Evolutionary conservation across 2,888 invertebrate genomes (phyloP), one percentile per base, ranked within the genome.

Genomic region (Morinoia aosen): DNA sequence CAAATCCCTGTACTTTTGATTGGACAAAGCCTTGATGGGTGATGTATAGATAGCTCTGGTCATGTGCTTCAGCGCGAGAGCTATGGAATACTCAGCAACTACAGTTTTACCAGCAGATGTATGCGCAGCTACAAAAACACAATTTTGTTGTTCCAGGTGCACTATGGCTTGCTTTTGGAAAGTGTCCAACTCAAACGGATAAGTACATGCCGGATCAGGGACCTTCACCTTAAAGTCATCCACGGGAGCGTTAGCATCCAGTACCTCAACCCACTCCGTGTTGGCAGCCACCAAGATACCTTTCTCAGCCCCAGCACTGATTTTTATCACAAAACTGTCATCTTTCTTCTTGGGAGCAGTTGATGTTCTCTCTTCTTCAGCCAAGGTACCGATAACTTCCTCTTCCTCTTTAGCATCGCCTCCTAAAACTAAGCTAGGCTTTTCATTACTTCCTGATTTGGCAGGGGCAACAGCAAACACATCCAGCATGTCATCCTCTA

Each of bases 71-170:
- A 98, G 98, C 0, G 99, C 99, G 97, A 99, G 98, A 0, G 99
- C 99, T 97, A 99, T 99, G 0, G 99, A 99, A 97, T 99, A 99
- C 97, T 99, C 99, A 0, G 99, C 99, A 0, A 99, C 99, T 0
- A 99, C 99, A 0, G 99, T 99, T 97, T 99, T 99, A 57, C 99
- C 99, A 0, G 99, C 99, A 0, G 99, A 99, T 0, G 99, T 99
- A 97, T 99, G 99, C 0, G 99, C 99, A 0, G 99, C 99, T 0
- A 99, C 99, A 97, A 99, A 99, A 0, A 99, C 99, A 97, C 99
- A 99, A 97, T 99, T 98, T 33, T 99, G 98, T 97, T 98, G 98
- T 97, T 99, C 99, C 95, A 99, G 97, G 97, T 98, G 99, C 12
- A 99, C 97, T 96, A 99, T 99, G 0, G 99, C 99, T 98, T 98